Conservation (phyloP, 2,888 invertebrate species). For the Brenthis ino region DNA sequence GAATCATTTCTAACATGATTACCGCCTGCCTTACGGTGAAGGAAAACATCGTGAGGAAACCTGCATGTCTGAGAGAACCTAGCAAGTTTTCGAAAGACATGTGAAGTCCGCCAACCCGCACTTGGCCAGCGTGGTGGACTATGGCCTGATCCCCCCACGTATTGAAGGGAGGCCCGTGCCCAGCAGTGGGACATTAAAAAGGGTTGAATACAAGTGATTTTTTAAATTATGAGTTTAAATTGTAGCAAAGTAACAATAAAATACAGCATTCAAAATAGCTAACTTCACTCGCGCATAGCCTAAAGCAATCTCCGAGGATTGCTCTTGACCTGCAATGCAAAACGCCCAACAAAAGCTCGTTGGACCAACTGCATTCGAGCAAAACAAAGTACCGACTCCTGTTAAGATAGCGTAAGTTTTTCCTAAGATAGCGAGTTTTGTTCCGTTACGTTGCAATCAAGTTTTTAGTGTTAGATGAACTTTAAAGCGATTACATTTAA, state of each 20-base stretch:
- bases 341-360: slow-evolving; percentile 61
- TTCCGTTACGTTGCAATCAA: slow-evolving; percentile 29
- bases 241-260: slow-evolving; percentile 19
- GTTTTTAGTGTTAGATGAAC: slow-evolving; percentile 28
- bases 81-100: too few species aligned
- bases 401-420: slow-evolving; percentile 36
- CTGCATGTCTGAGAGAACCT: too few species aligned
- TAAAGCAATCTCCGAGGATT: slow-evolving; percentile 63
- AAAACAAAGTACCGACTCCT: slow-evolving; percentile 45
- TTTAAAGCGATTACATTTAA: slow-evolving; percentile 24
- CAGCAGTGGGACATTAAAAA: too few species aligned
- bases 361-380: slow-evolving; percentile 44
- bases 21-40: too few species aligned
- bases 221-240: slow-evolving; percentile 1
- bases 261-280: slow-evolving; percentile 37
- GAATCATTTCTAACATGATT: too few species aligned
- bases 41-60: too few species aligned
- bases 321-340: slow-evolving; percentile 71
- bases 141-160: too few species aligned
- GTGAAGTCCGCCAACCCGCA: too few species aligned
- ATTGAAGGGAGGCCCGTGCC: too few species aligned
- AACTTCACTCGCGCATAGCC: slow-evolving; percentile 44
- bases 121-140: too few species aligned
- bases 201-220: too few species aligned
- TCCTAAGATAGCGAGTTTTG: slow-evolving; percentile 33